Conservation (phyloP, 1,140 invertebrate species). For the Panagrolaimus sp. region DNA sequence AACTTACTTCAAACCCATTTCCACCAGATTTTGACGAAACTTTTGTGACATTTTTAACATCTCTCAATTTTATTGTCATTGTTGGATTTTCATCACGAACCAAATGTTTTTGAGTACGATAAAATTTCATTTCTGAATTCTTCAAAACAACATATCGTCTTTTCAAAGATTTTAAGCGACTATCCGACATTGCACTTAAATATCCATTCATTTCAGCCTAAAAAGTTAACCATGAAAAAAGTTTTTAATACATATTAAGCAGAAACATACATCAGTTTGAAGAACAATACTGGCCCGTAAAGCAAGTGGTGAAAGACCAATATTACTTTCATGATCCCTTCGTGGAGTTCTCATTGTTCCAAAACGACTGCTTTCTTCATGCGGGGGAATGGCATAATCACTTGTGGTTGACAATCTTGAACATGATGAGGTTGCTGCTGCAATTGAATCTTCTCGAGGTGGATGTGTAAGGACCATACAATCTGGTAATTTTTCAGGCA, state of each 20-base stretch:
- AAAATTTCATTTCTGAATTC: slow-evolving; percentile 42
- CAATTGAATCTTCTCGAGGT: not conserved
- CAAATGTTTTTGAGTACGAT: slow-evolving; percentile 42
- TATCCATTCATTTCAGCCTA: slow-evolving; percentile 44
- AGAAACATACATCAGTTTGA: not conserved
- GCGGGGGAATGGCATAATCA: slow-evolving; percentile 45
- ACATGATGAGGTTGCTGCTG: slow-evolving; percentile 13
- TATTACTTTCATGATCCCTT: not conserved
- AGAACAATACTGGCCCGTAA: not conserved
- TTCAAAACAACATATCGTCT: slow-evolving; percentile 46
- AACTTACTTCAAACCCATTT: slow-evolving; percentile 22
- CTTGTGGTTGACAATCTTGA: not conserved
- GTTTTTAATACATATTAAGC: not conserved
- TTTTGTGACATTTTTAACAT: slow-evolving; percentile 35
- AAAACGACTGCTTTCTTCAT: slow-evolving; percentile 25
- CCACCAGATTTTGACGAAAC: slow-evolving; percentile 35
- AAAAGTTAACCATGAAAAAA: slow-evolving; percentile 18
- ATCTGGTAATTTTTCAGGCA: not conserved
- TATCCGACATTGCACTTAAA: slow-evolving; percentile 44
- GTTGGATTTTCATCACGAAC: slow-evolving; percentile 37
- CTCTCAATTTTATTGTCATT: slow-evolving; percentile 27
- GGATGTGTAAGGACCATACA: slow-evolving; percentile 19
- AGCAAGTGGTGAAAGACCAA: not conserved
- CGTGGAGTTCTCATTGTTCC: not conserved
- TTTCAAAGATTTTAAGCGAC: slow-evolving; percentile 44